Conservation (phyloP, 2,888 invertebrate species). For the Gryllus longicercus region DNA sequence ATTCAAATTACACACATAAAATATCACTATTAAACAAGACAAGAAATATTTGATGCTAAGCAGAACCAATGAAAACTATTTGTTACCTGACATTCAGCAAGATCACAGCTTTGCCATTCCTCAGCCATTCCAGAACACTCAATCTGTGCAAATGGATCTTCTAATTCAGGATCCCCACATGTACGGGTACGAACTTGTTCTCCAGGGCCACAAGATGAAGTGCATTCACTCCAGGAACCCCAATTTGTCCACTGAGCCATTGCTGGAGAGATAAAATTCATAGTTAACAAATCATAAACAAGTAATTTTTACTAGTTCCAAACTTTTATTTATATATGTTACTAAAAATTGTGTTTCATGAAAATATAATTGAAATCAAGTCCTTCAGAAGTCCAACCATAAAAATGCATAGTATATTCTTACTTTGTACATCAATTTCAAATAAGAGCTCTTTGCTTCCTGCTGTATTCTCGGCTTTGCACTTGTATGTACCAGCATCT, state of each 20-base stretch:
- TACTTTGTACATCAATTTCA: conserved; percentile 38
- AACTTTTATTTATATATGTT: too few species aligned
- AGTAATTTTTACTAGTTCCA: neutral
- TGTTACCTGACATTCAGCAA: conserved; percentile 52
- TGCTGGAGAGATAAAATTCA: conserved; percentile 44
- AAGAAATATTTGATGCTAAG: too few species aligned
- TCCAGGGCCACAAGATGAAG: conserved; percentile 52
- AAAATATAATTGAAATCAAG: too few species aligned
- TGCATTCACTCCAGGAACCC: conserved; percentile 52
- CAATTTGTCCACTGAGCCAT: conserved; percentile 54
- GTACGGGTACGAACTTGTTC: conserved; percentile 46
- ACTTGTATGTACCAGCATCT: conserved; percentile 59
- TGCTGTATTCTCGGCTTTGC: conserved; percentile 55
- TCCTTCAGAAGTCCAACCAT: too few species aligned
- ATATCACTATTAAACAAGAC: neutral
- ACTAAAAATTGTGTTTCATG: too few species aligned
- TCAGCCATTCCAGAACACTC: conserved; percentile 43
- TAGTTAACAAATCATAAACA: neutral
- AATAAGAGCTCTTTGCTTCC: conserved; percentile 45
- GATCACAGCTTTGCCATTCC: conserved; percentile 50
- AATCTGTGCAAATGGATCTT: conserved; percentile 31
- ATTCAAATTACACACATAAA: neutral
- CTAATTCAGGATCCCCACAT: conserved; percentile 49
- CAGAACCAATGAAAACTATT: neutral
- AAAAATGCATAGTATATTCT: neutral